Conservation (phyloP, 2,113 vertebrate species). For the Notothenia rossii region DNA sequence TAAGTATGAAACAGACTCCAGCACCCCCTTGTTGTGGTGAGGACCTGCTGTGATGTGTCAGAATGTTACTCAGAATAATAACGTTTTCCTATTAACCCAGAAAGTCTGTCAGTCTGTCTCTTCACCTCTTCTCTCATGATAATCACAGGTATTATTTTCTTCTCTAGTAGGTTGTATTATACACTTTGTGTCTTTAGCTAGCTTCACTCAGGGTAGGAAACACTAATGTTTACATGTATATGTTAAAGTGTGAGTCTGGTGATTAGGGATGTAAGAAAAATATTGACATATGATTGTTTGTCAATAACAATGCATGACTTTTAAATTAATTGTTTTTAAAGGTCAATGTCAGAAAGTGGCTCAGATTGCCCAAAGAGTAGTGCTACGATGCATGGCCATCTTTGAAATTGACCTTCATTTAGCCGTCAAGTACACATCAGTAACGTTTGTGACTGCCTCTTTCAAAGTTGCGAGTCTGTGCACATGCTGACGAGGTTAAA, state of each 20-base stretch:
- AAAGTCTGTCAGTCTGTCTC: background rate
- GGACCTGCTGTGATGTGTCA: background rate
- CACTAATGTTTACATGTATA: slow-evolving; percentile 8
- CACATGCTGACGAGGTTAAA: too few species aligned
- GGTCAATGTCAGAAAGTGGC: too few species aligned
- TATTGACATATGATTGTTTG: too few species aligned
- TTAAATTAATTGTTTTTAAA: too few species aligned
- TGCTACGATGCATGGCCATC: too few species aligned
- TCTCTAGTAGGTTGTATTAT: too few species aligned
- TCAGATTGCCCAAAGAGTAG: too few species aligned
- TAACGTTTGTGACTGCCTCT: too few species aligned
- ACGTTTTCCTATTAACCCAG: background rate
- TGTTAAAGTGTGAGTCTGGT: background rate
- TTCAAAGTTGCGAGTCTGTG: too few species aligned
- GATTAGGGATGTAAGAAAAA: background rate
- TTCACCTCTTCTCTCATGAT: slow-evolving; percentile 13
- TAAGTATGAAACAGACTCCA: background rate
- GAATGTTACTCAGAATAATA: background rate
- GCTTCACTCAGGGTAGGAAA: slow-evolving; percentile 44
- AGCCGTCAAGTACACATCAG: too few species aligned
- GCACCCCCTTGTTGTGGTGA: slow-evolving; percentile 6
- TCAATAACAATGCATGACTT: too few species aligned
- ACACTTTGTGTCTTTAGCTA: slow-evolving; percentile 22
- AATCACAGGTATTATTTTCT: slow-evolving; percentile 9
- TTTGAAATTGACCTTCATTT: too few species aligned